A percentile compares a stretch with the other conserved stretches of the same genome.
These are phyloP conservation scores for Porites lutea DNA, from an alignment of 64 coral and sea anemone genomes.

Conservation along the genomic window DNA sequence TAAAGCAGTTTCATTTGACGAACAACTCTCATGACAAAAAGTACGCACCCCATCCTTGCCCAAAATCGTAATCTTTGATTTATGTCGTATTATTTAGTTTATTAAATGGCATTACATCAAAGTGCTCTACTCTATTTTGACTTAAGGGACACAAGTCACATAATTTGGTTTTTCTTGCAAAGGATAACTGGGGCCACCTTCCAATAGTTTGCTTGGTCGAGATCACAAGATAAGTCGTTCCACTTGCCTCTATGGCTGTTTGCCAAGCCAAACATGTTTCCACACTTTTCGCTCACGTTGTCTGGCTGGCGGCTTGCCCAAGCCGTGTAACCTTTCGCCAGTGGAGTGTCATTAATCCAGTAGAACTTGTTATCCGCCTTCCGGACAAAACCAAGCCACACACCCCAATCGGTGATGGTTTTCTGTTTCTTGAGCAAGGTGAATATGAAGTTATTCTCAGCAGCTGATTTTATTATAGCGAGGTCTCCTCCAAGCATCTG, in stretches of 20 bases:
- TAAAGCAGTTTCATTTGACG: too few relatives aligned
- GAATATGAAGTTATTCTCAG: constrained; percentile 20
- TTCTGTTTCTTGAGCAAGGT: neutral
- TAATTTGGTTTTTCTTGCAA: neutral
- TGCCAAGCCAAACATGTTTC: neutral
- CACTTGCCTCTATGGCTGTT: neutral
- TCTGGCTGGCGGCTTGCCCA: neutral
- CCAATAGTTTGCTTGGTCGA: neutral
- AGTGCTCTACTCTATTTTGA: too few relatives aligned
- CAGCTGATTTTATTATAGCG: neutral
- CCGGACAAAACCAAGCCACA: constrained; percentile 17
- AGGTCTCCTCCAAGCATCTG: constrained; percentile 25
- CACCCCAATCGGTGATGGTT: neutral
- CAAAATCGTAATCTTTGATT: too few relatives aligned
- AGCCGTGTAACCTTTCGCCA: neutral
- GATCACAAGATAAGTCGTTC: neutral
- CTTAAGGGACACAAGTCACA: too few relatives aligned
- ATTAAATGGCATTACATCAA: too few relatives aligned
- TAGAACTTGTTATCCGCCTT: constrained; percentile 21
- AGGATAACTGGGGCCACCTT: neutral
- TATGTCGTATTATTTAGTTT: too few relatives aligned
- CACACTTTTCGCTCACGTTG: neutral
- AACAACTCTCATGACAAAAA: too few relatives aligned
- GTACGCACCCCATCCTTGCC: too few relatives aligned
- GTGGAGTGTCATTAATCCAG: constrained; percentile 14